Base-by-base conservation (phyloP, 1,140 invertebrate genomes). In the Drosophila arizonae region DNA sequence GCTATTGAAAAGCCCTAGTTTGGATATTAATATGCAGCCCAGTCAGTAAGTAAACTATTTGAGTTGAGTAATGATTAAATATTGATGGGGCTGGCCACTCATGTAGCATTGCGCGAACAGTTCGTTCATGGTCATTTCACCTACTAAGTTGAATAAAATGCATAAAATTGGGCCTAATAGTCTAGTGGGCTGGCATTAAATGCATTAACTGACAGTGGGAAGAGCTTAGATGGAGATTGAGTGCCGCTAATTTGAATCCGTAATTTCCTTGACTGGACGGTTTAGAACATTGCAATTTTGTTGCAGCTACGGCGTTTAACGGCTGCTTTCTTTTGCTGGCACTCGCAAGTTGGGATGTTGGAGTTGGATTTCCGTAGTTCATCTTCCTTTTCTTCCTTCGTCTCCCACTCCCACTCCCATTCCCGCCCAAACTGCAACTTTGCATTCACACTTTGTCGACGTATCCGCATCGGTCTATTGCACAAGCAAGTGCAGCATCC, bases 231-330 rank as follows among this genome's bases (percentile, higher is more conserved):
- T 86, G 87, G 84, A 87, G 79, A 86, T 86, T 87, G 82, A 88
- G 84, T 82, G 84, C 73, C 76, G 84, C 84, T 88, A 88, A 88
- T 88, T 88, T 88, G 84, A 88, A 88, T 88, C 79, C 70, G 84
- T 88, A 88, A 84, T 88, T 88, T 88, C 64, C 77, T 84, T 71
- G 45, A 50, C 52, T 51, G 58, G 85, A 78, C 52, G 75, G 61
- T 66, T 80, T 86, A 78, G 81, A 81, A 68, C 55, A 71, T 57
- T 81, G 71, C 81, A 86, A 86, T 81, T 81, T 81, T 81, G 81
- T 85, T 81, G 81, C 74, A 71, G 67, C 39, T 50, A 24, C 28
- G 67, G 48, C 66, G 61, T 46, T 63, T 87, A 76, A 79, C 73
- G 60, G 69, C 67, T 65, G 17, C 41, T 15, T 6, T 5, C 46